Base-by-base conservation (phyloP, 2,888 invertebrate species). In the Epirrhoe alternata region DNA sequence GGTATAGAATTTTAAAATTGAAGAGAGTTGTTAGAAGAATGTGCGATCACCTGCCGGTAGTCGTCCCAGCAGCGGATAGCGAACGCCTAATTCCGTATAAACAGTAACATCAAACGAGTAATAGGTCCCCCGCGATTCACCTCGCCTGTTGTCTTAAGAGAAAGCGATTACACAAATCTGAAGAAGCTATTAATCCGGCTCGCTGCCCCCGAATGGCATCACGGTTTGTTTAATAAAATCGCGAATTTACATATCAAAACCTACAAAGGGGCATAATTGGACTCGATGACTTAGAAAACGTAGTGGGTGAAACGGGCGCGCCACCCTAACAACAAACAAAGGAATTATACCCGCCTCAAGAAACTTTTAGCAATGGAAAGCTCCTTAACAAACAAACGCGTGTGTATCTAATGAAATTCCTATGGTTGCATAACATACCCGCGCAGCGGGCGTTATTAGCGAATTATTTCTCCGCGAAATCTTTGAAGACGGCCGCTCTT, bases 321-420 rank as follows among this genome's bases (percentile, higher is more conserved):
- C 88, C 88, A 86, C 89, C 91, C 87, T 82, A 77, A 86, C 86
- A 89, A 91, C 90, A 93, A 93, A 93, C 92, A 93, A 93, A 93
- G 93, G 93, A 93, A 93, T 93, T 93, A 93, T 92, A 90, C 92
- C 93, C 93, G 93, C 93, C 92, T 93, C 92, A 93, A 93, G 93
- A 93, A 93, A 93, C 93, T 93, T 93, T 93, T 93, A 92, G 92
- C 93, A 93, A 92, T 93, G 92, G 93, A 92, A 93, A 92, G 92
- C 92, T 92, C 91, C 93, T 93, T 93, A 93, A 90, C 93, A 93
- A 93, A 93, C 93, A 93, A 85, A 92, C 92, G 89, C 91, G 93
- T 92, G 92, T 93, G 92, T 93, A 92, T 93, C 91, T 93, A 93
- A 93, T 93, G 93, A 93, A 93, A 93, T 93, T 93, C 93, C 92